Percentiles rank a stretch among this genome's conserved stretches.
Conservation (phyloP, 2,888 invertebrate genomes). For the Eristalis tenax region DNA sequence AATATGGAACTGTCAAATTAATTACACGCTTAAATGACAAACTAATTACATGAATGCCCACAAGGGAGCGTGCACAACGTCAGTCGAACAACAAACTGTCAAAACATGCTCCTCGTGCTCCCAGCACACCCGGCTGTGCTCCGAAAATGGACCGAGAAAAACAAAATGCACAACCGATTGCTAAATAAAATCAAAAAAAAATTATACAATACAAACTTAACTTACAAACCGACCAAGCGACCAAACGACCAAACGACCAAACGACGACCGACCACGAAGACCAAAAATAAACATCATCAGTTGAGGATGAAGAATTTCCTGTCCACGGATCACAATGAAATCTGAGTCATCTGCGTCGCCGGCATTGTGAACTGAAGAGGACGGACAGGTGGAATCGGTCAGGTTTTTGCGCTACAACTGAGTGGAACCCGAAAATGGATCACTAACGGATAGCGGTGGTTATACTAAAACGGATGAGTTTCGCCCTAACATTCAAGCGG, state of each 20-base stretch:
- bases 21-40: not conserved
- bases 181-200: conserved; percentile 33
- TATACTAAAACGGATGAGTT: conserved; percentile 35
- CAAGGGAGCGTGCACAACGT: not conserved
- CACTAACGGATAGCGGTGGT: conserved; percentile 49
- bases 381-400: conserved; percentile 38
- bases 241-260: not conserved
- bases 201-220: conserved; percentile 24
- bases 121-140: conserved; percentile 3
- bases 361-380: not conserved
- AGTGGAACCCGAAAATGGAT: conserved; percentile 21
- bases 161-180: conserved; percentile 23
- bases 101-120: conserved; percentile 20
- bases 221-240: not conserved
- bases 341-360: conserved; percentile 46
- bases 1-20: not conserved
- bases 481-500: not conserved
- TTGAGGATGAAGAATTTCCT: conserved; percentile 40
- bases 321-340: conserved; percentile 28
- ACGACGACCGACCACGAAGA: not conserved
- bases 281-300: not conserved
- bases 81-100: conserved; percentile 28
- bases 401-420: conserved; percentile 40
- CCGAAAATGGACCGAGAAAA: not conserved
- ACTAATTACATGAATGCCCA: not conserved